Evolutionary conservation across 2,888 invertebrate genomes (phyloP), one percentile per base, ranked within the genome.

Genomic region (Folsomia candida): DNA sequence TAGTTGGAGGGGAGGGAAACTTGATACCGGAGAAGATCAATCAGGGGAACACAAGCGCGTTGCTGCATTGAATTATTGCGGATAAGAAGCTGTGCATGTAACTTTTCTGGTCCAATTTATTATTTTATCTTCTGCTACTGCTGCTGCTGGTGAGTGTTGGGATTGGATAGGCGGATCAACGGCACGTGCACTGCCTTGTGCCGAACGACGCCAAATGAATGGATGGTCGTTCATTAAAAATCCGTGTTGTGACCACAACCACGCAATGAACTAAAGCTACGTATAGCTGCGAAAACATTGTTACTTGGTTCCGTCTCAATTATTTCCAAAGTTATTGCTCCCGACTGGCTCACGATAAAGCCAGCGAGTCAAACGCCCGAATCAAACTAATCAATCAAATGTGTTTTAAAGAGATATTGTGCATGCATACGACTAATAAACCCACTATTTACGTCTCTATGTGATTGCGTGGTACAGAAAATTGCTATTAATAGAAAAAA

Each of bases 211-310:
- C 9, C 57, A 27, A n/a, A 26, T 66, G 65, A 68, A 59, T 70
- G 27, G 18, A 27, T 20, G 51, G 20, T 27, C 60, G 37, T 66
- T 70, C 73, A 71, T 71, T 74, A 74, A 74, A 74, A 58, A 54
- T 59, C 61, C 57, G 63, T 74, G 71, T 70, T 70, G 67, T 70
- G 70, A 63, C 67, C 60, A 29, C 60, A 60, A 25, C 67, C 57
- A 11, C 60, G 60, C 22, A 4, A 22, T 54, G 54, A 18, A 14
- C n/a, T n/a, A n/a, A n/a, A n/a, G 37, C 37, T 9, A 37, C 4
- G 6, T 37, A 20, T 25, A 26, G 65, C 27, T 65, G 54, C 65
- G 47, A 65, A 65, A 65, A 65, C 65, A 65, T 54, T 29, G 64
- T 65, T 9, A 24, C 25, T 54, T n/a, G 28, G 54, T 20, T 54